phyloP scores from a whole-genome alignment of 1,140 invertebrate genomes.

The Temnothorax curvispinosus region DNA sequence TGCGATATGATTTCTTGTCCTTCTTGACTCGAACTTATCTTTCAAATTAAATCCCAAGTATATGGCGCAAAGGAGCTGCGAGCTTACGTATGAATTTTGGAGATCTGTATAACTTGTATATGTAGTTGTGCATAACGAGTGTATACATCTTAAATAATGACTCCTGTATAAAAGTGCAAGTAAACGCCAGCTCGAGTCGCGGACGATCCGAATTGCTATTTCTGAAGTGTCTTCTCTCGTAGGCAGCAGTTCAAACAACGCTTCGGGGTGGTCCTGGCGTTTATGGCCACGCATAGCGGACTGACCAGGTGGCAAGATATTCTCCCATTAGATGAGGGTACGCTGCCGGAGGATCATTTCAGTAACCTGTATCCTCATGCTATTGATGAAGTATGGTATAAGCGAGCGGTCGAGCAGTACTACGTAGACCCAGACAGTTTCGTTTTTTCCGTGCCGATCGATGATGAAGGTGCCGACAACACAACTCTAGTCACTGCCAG shows the following conservation, averaged over 20 bases:
- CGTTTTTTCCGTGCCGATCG: constrained; percentile 95
- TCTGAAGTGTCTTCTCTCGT: constrained; percentile 75
- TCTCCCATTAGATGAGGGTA: constrained; percentile 84
- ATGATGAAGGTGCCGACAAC: constrained; percentile 88
- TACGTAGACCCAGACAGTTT: constrained; percentile 93
- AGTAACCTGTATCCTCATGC: constrained; percentile 86
- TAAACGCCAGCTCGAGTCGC: constrained; percentile 22
- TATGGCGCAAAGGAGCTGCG: constrained; percentile 3
- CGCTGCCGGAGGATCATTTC: constrained; percentile 79
- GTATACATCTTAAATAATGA: neutral
- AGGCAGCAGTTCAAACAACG: constrained; percentile 93
- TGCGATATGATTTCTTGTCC: neutral
- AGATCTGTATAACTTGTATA: neutral
- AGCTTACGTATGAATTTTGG: constrained; percentile 23
- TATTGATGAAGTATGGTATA: constrained; percentile 97
- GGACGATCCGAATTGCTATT: neutral
- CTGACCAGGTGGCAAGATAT: constrained; percentile 95
- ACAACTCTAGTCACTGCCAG: constrained; percentile 94
- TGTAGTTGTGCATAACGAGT: neutral
- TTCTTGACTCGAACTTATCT: neutral
- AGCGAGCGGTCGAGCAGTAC: constrained; percentile 95
- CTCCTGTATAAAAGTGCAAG: neutral
- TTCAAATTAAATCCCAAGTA: neutral
- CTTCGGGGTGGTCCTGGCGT: constrained; percentile 93
- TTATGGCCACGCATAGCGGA: constrained; percentile 95